Evolutionary conservation across 1,140 invertebrate species (phyloP).

Genomic region (Zaprionus inermis): DNA sequence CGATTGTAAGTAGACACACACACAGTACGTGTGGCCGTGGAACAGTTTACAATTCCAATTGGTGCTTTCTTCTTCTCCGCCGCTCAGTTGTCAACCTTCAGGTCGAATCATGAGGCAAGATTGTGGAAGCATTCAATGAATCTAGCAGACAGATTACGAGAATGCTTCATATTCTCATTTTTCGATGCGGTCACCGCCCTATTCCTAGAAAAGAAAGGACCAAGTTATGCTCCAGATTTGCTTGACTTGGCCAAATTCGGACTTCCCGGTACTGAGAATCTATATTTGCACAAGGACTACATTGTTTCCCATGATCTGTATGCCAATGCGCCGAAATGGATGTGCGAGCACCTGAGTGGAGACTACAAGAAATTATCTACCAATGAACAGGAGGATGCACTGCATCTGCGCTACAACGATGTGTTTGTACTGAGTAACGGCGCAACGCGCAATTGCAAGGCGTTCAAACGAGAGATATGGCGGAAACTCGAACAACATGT

Average conservation of each 20-base stretch:
- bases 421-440: slow-evolving; percentile 60
- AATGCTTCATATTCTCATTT: slow-evolving; percentile 41
- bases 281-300: slow-evolving; percentile 65
- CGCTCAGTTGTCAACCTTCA: slow-evolving; percentile 58
- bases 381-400: slow-evolving; percentile 22
- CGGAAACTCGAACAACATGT: slow-evolving; percentile 54
- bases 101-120: slow-evolving; percentile 56
- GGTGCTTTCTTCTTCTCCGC: neutral
- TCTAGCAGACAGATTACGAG: slow-evolving; percentile 43
- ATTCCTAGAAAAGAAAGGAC: slow-evolving; percentile 32
- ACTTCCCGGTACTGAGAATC: slow-evolving; percentile 56
- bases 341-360: slow-evolving; percentile 61
- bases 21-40: too few species aligned
- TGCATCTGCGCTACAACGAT: slow-evolving; percentile 60
- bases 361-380: slow-evolving; percentile 36
- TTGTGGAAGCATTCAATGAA: slow-evolving; percentile 46
- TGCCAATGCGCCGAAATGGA: slow-evolving; percentile 54
- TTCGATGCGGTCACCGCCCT: slow-evolving; percentile 35
- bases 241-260: slow-evolving; percentile 63
- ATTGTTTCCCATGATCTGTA: slow-evolving; percentile 60
- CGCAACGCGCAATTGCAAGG: slow-evolving; percentile 46
- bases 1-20: slow-evolving; percentile 42
- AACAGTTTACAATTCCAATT: neutral
- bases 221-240: slow-evolving; percentile 28
- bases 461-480: slow-evolving; percentile 53